Percentiles rank a stretch among this genome's conserved stretches.
phyloP scores from a whole-genome alignment of 2,113 vertebrate genomes.

The Perca fluviatilis region DNA sequence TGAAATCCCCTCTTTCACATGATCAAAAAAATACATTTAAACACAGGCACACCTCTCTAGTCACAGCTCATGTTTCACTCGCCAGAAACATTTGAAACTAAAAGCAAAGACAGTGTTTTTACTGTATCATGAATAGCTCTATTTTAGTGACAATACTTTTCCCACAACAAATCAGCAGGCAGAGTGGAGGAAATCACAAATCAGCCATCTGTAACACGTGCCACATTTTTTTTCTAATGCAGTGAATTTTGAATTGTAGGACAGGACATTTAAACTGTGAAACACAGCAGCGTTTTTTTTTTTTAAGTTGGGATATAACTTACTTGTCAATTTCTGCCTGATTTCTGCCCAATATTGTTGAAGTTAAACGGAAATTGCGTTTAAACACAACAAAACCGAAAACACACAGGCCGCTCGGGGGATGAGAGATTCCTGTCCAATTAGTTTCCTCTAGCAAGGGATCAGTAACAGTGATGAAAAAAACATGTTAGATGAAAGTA shows the following conservation, averaged over 20 bases:
- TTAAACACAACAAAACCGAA: not conserved
- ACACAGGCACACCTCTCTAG: not conserved
- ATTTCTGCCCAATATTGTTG: not conserved
- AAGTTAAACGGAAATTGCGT: not conserved
- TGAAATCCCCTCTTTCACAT: not conserved
- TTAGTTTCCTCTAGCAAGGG: slow-evolving; percentile 4
- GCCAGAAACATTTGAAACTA: not conserved
- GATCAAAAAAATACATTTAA: not conserved
- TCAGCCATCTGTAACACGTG: not conserved
- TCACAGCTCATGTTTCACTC: not conserved
- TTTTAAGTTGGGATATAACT: not conserved
- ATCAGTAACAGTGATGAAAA: not conserved
- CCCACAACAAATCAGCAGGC: no score
- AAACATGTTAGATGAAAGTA: not conserved
- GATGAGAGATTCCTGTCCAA: not conserved
- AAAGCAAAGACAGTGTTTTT: not conserved
- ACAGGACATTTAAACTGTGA: not conserved
- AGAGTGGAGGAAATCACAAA: no score
- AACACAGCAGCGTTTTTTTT: not conserved
- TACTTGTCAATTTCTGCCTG: not conserved
- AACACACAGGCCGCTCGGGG: not conserved
- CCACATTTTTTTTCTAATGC: no score
- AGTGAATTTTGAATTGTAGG: not conserved
- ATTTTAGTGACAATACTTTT: no score
- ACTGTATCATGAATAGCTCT: not conserved